Conservation (phyloP, 2,113 vertebrate genomes). For the Oncorhynchus tshawytscha region DNA sequence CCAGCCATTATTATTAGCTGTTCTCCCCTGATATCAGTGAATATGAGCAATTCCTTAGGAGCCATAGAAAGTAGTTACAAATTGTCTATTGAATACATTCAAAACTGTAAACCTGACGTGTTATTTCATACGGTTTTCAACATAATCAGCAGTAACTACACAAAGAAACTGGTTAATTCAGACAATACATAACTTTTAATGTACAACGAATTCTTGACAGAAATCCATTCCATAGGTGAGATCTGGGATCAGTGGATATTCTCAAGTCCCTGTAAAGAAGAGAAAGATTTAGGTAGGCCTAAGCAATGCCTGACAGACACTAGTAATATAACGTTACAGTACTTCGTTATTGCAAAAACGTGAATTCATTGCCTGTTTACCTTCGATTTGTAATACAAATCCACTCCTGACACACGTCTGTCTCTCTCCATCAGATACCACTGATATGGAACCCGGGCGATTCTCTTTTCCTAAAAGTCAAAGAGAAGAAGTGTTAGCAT, state of each 20-base stretch:
- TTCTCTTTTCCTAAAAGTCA: slow-evolving; percentile 79
- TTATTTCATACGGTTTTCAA: neutral
- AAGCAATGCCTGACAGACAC: too few species aligned
- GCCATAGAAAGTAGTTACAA: too few species aligned
- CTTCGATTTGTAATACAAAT: slow-evolving; percentile 73
- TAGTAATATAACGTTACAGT: too few species aligned
- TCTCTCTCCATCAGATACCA: slow-evolving; percentile 86
- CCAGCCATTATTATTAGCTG: too few species aligned
- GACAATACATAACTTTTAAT: neutral
- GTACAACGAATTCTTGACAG: neutral
- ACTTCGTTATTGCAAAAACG: too few species aligned
- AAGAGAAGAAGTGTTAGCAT: neutral
- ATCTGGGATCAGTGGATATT: slow-evolving; percentile 76
- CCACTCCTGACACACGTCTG: slow-evolving; percentile 75
- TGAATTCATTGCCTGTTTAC: slow-evolving; percentile 56
- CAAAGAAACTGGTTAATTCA: neutral
- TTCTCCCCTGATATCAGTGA: too few species aligned
- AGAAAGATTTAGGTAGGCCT: neutral
- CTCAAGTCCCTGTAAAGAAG: slow-evolving; percentile 86
- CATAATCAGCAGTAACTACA: neutral
- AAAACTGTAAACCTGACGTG: too few species aligned
- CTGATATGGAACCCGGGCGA: slow-evolving; percentile 71
- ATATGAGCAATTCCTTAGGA: too few species aligned
- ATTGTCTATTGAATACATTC: too few species aligned
- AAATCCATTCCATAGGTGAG: neutral